phyloP scores from a whole-genome alignment of 2,888 invertebrate genomes.

The Agrotis segetum region DNA sequence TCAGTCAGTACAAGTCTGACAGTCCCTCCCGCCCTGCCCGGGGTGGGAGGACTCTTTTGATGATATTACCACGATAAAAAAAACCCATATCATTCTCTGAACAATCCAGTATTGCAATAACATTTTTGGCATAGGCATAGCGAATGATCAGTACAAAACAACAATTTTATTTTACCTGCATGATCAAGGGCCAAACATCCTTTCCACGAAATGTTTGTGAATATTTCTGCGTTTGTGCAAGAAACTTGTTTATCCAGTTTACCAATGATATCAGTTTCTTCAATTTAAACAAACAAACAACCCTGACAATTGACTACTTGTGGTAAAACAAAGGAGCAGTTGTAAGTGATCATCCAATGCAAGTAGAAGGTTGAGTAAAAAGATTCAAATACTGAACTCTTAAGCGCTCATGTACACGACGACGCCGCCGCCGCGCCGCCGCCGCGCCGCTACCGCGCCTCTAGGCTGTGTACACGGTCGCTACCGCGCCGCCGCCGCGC shows the following conservation, averaged over 20 bases:
- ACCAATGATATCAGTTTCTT: background rate
- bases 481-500: no score
- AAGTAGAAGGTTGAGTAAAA: background rate
- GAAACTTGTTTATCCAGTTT: background rate
- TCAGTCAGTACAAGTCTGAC: no score
- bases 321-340: background rate
- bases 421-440: no score
- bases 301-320: background rate
- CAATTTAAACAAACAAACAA: conserved; percentile 4
- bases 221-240: background rate
- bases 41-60: no score
- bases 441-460: no score
- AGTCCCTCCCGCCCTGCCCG: no score
- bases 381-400: no score
- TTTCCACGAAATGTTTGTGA: conserved; percentile 3
- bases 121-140: background rate
- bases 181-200: background rate
- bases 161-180: background rate
- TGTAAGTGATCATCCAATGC: background rate
- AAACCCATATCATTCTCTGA: no score
- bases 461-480: no score
- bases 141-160: background rate
- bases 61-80: no score
- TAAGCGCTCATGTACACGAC: no score
- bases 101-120: background rate